Evolutionary conservation across 2,113 vertebrate genomes (phyloP).

Genomic region (Boleophthalmus pectinirostris): DNA sequence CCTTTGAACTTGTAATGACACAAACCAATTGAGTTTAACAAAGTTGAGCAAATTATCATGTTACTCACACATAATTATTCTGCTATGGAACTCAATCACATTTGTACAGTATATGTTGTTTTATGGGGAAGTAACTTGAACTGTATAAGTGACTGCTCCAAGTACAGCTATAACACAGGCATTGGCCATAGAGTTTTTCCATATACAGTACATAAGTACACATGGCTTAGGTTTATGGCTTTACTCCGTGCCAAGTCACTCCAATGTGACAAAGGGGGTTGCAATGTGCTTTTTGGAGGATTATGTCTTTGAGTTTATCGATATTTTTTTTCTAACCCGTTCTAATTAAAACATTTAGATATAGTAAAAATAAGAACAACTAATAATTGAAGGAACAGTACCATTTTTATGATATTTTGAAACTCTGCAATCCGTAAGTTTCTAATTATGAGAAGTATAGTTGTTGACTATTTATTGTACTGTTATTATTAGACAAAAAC

Average conservation of each 20-base stretch:
- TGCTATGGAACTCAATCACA: neutral
- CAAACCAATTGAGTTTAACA: constrained; percentile 6
- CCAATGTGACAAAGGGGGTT: constrained; percentile 42
- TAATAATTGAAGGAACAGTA: neutral
- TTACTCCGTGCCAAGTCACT: constrained; percentile 42
- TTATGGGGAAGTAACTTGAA: neutral
- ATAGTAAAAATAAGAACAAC: neutral
- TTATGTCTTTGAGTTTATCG: constrained; percentile 38
- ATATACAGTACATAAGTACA: constrained; percentile 34
- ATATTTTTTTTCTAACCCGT: neutral
- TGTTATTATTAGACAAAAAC: too few species aligned
- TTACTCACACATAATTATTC: neutral
- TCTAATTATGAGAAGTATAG: neutral
- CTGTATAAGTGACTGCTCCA: constrained; percentile 9
- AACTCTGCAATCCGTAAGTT: neutral
- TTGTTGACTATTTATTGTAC: neutral
- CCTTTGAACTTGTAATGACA: constrained; percentile 37
- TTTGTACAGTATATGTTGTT: neutral
- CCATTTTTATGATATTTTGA: neutral
- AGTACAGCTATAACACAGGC: constrained; percentile 30
- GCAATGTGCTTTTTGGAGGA: constrained; percentile 38
- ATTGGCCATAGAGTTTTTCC: constrained; percentile 43
- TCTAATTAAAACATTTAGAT: neutral
- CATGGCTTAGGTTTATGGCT: constrained; percentile 40
- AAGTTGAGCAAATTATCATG: neutral